Conservation (phyloP, 2,888 invertebrate species). For the Orthonevra nobilis region DNA sequence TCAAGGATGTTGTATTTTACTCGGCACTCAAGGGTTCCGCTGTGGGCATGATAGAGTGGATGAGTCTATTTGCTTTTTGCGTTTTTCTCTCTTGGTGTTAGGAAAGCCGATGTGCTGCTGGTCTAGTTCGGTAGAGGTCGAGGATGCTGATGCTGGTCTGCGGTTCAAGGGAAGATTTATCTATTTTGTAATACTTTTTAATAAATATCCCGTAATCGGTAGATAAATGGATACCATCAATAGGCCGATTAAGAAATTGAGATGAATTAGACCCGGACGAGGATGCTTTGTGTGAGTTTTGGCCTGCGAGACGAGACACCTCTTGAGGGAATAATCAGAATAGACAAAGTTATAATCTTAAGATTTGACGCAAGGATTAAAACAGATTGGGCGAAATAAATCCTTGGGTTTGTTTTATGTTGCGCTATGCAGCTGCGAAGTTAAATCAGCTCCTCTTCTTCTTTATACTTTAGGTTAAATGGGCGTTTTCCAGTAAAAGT, state of each 20-base stretch:
- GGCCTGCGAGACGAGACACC: neutral
- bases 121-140: constrained; percentile 10
- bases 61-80: constrained; percentile 60
- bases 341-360: too few relatives aligned
- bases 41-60: neutral
- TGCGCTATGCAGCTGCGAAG: too few relatives aligned
- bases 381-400: too few relatives aligned
- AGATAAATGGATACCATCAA: constrained; percentile 66
- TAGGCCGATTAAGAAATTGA: constrained; percentile 64
- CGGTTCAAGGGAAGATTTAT: constrained; percentile 52
- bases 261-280: too few relatives aligned
- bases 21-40: constrained; percentile 29
- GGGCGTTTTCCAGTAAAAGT: too few relatives aligned
- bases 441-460: too few relatives aligned
- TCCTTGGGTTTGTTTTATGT: too few relatives aligned
- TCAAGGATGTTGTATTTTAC: neutral
- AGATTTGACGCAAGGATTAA: too few relatives aligned
- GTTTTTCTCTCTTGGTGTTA: constrained; percentile 60
- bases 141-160: neutral
- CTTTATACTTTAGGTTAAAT: too few relatives aligned
- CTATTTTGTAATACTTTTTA: constrained; percentile 55
- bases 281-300: too few relatives aligned
- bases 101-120: constrained; percentile 44
- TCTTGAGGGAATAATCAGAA: too few relatives aligned
- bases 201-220: constrained; percentile 62